Evolutionary conservation across 1,140 invertebrate species (phyloP), one percentile per base, ranked within the genome.

Genomic region (Heterodera carotae): DNA sequence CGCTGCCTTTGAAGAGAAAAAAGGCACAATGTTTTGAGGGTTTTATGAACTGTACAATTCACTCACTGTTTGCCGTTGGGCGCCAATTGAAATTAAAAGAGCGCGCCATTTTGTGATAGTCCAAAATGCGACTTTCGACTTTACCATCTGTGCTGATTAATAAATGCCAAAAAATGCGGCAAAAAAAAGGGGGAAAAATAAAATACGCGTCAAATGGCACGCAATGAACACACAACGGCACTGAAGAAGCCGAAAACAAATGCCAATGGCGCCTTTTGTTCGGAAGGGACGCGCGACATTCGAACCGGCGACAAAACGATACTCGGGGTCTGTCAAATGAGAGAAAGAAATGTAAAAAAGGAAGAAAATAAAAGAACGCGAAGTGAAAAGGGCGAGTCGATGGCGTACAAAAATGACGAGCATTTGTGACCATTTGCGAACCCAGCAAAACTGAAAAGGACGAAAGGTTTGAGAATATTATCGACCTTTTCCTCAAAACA

Each of bases 381-480:
- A 84, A 34, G 83, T 73, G 59, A 80, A 83, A 22, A 84, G 48
- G 64, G 82, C 76, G 12, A 83, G 68, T 7, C 71, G 64, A n/a
- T 76, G 69, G 39, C 73, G 48, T 34, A 83, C 77, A 39, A 83
- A 83, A n/a, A 83, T 59, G n/a, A 83, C 59, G 25, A 83, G 67
- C 83, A 83, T 84, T 75, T 83, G 82, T 12, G 82, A 84, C 82
- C 82, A 83, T 56, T 83, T 85, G 39, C 82, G 64, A 7, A 83
- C 82, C 82, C 82, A 83, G 59, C 82, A 83, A 70, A 71, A 83
- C 48, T 56, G 22, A 56, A 56, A 18, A 18, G 39, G 39, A n/a
- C n/a, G n/a, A n/a, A n/a, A n/a, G n/a, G n/a, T n/a, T n/a, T n/a
- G n/a, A n/a, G n/a, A n/a, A n/a, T n/a, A n/a, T n/a, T n/a, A n/a